A percentile compares a stretch with the other conserved stretches of the same genome.
These are phyloP conservation scores for Heteromormyrus szaboi DNA, from an alignment of 2,797 vertebrate genomes.

Conservation along the genomic window DNA sequence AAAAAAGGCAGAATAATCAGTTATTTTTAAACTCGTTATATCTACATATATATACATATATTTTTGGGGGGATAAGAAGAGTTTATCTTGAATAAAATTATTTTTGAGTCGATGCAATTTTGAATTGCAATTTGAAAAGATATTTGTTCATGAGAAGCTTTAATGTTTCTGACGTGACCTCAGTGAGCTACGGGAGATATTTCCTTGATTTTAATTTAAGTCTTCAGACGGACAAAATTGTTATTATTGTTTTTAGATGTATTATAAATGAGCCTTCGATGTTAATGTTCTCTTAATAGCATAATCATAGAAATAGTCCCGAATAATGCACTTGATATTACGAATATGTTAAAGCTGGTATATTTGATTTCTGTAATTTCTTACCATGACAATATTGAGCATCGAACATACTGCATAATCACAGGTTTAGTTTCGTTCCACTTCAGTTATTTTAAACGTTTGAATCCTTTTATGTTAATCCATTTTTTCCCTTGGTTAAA, in stretches of 20 bases:
- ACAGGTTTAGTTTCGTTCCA: conserved; percentile 20
- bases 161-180: conserved; percentile 54
- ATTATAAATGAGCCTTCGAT: conserved; percentile 72
- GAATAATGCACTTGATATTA: conserved; percentile 56
- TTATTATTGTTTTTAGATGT: conserved; percentile 70
- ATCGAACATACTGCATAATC: conserved; percentile 54
- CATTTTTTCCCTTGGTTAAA: background rate
- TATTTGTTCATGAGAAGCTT: conserved; percentile 46
- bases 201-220: conserved; percentile 32
- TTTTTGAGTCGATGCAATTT: conserved; percentile 29
- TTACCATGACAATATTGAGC: conserved; percentile 64
- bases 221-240: conserved; percentile 52
- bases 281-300: conserved; percentile 68
- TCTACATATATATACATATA: background rate
- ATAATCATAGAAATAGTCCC: conserved; percentile 52
- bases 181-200: conserved; percentile 48
- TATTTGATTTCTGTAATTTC: conserved; percentile 70
- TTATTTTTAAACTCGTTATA: background rate
- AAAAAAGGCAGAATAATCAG: conserved; percentile 24
- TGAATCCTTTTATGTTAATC: background rate
- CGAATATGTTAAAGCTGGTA: conserved; percentile 62
- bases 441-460: background rate
- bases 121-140: conserved; percentile 30
- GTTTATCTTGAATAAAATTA: conserved; percentile 31
- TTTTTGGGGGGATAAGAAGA: conserved; percentile 4